Evolutionary conservation across 1,140 invertebrate genomes (phyloP).

Genomic region (Drosophila nigromelanica): DNA sequence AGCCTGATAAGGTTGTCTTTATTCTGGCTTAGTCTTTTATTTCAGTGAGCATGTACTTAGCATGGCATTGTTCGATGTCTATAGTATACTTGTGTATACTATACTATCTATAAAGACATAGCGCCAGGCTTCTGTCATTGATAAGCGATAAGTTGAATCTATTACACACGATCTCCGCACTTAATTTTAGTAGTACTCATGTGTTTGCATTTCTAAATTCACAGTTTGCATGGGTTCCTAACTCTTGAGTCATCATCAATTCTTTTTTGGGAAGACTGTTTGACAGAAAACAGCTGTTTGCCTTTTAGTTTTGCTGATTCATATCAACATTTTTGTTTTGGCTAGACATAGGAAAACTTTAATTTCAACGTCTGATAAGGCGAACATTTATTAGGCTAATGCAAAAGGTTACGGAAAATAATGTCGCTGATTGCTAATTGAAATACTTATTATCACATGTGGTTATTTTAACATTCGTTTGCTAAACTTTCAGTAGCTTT

Average conservation of each 20-base stretch:
- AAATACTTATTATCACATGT: background rate
- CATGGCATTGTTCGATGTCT: slow-evolving; percentile 44
- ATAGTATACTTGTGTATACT: slow-evolving; percentile 11
- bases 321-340: slow-evolving; percentile 40
- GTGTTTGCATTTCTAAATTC: slow-evolving; percentile 19
- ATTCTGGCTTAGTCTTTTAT: slow-evolving; percentile 45
- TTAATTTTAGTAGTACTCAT: slow-evolving; percentile 45
- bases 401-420: slow-evolving; percentile 16
- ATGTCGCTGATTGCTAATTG: slow-evolving; percentile 15
- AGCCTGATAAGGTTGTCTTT: slow-evolving; percentile 45
- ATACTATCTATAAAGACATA: slow-evolving; percentile 49
- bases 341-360: slow-evolving; percentile 58
- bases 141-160: slow-evolving; percentile 55
- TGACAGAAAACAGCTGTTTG: slow-evolving; percentile 21
- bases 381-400: slow-evolving; percentile 39
- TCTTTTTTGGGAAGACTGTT: slow-evolving; percentile 31
- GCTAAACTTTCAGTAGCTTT: no score
- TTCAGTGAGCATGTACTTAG: slow-evolving; percentile 34
- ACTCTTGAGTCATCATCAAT: slow-evolving; percentile 46
- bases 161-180: slow-evolving; percentile 64
- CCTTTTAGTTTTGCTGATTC: slow-evolving; percentile 27
- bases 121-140: slow-evolving; percentile 37
- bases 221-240: slow-evolving; percentile 10
- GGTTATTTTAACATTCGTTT: no score
- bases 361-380: slow-evolving; percentile 65